These are phyloP conservation scores for Sicus ferrugineus DNA, from an alignment of 2,888 invertebrate genomes.

Conservation along the genomic window DNA sequence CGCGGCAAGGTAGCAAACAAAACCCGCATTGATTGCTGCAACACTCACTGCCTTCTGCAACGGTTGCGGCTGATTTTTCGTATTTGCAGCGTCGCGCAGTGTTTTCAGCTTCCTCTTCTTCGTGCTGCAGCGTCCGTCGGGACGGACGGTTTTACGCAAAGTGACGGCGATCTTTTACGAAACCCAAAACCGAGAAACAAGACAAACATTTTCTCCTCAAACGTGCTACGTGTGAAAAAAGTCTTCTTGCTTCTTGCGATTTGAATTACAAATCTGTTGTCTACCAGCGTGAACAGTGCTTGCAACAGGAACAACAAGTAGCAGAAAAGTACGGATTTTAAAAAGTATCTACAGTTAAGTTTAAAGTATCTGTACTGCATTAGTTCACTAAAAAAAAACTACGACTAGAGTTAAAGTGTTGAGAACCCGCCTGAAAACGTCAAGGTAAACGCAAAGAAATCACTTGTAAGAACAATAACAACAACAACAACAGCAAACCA, in stretches of 20 bases:
- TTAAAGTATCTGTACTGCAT: background rate
- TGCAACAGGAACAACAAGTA: background rate
- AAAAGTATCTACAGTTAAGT: background rate
- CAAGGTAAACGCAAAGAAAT: background rate
- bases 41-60: too few relatives aligned
- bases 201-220: background rate
- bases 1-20: constrained; percentile 6
- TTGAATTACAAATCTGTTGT: background rate
- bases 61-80: constrained; percentile 25
- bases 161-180: background rate
- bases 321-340: background rate
- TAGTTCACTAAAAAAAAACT: background rate
- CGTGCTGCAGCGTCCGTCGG: constrained; percentile 19
- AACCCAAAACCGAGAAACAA: background rate
- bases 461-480: background rate
- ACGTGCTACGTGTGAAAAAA: background rate
- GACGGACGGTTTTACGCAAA: constrained; percentile 5
- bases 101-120: constrained; percentile 21
- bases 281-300: background rate
- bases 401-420: background rate
- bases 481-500: constrained; percentile 25
- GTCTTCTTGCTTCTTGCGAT: background rate
- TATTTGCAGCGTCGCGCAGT: constrained; percentile 23
- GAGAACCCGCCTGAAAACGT: background rate
- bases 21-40: background rate